phyloP scores from a whole-genome alignment of 1,140 invertebrate species.

The Drosophila ananassae region DNA sequence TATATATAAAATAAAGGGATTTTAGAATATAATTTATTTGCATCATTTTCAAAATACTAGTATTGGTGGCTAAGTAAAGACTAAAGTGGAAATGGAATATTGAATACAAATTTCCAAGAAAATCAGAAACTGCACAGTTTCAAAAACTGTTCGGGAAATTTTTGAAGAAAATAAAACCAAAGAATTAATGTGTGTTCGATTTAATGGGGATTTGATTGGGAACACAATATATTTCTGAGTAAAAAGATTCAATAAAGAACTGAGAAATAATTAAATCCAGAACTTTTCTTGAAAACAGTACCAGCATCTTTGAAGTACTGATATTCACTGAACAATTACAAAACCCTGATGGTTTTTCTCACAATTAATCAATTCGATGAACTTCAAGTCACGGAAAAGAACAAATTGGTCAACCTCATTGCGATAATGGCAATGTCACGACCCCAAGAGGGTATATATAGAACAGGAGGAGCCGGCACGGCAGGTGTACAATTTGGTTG shows the following conservation, averaged over 20 bases:
- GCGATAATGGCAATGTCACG: constrained; percentile 39
- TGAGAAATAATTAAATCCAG: neutral
- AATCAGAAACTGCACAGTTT: too few relatives aligned
- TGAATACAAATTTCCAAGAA: too few relatives aligned
- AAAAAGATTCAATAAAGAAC: too few relatives aligned
- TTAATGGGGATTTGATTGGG: too few relatives aligned
- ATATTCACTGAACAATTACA: neutral
- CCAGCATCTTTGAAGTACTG: neutral
- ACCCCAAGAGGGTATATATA: constrained; percentile 63
- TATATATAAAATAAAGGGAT: neutral
- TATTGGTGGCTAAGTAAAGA: too few relatives aligned
- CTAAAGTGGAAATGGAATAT: too few relatives aligned
- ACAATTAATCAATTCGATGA: constrained; percentile 30
- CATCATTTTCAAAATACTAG: too few relatives aligned
- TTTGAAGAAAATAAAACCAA: too few relatives aligned
- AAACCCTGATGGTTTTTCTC: neutral
- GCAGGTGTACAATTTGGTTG: constrained; percentile 39
- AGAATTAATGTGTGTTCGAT: too few relatives aligned
- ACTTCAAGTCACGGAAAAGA: neutral
- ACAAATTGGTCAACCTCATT: constrained; percentile 3
- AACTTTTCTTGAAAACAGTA: neutral
- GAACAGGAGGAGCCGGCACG: constrained; percentile 30
- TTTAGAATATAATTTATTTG: too few relatives aligned
- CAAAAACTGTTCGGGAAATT: too few relatives aligned
- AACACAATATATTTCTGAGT: too few relatives aligned